Evolutionary conservation across 2,113 vertebrate genomes (phyloP).

Genomic region (Ceyx melanurus): DNA sequence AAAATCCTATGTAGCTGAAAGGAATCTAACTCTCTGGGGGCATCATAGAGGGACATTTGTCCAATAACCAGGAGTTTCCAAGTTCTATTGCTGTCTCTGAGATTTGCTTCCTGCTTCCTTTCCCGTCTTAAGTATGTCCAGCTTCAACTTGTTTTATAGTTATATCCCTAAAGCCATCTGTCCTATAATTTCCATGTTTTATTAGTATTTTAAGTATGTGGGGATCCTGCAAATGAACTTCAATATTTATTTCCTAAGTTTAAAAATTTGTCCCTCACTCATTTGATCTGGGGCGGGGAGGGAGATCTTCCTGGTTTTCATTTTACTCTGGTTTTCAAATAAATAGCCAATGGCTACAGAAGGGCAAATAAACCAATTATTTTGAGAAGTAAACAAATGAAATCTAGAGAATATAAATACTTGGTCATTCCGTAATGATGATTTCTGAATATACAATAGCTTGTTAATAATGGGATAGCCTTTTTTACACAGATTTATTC

Average conservation of each 20-base stretch:
- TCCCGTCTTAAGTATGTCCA: background rate
- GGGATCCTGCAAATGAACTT: background rate
- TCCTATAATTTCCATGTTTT: background rate
- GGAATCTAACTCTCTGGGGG: background rate
- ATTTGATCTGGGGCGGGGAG: accelerated
- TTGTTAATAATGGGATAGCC: background rate
- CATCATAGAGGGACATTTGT: background rate
- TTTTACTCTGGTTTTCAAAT: background rate
- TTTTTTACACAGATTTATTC: background rate
- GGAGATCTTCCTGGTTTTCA: background rate
- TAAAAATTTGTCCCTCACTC: background rate
- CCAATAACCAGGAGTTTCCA: background rate
- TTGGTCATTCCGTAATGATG: background rate
- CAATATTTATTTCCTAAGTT: background rate
- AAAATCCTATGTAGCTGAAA: background rate
- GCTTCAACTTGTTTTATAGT: background rate
- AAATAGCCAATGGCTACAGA: background rate
- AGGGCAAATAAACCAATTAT: background rate
- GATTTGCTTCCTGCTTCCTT: background rate
- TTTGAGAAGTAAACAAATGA: background rate
- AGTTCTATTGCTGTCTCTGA: background rate
- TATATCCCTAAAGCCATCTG: background rate
- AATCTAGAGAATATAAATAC: background rate
- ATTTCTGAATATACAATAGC: background rate
- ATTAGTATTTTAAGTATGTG: background rate